phyloP scores from a whole-genome alignment of 2,888 invertebrate genomes.

The Trissolcus brochymenae region DNA sequence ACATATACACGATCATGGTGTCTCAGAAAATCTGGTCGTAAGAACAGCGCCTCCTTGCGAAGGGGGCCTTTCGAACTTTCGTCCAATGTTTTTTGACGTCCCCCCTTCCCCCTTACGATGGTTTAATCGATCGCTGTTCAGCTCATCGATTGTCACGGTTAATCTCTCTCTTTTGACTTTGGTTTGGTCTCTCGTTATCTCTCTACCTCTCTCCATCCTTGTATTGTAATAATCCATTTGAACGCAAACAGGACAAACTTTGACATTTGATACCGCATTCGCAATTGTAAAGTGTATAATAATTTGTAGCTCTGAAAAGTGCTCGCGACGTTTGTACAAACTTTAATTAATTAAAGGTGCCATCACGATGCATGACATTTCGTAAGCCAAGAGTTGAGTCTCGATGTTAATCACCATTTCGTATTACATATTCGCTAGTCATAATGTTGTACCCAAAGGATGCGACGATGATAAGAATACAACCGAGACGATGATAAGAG shows the following conservation, averaged over 20 bases:
- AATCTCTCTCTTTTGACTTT: slow-evolving; percentile 1
- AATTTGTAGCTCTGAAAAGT: slow-evolving; percentile 42
- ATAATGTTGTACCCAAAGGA: slow-evolving; percentile 14
- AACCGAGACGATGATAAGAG: slow-evolving; percentile 9
- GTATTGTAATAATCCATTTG: slow-evolving; percentile 10
- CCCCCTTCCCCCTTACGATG: neutral
- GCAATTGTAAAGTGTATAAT: slow-evolving; percentile 52
- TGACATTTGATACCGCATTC: slow-evolving; percentile 29
- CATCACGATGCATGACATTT: slow-evolving; percentile 28
- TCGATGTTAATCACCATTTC: too few relatives aligned
- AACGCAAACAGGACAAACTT: slow-evolving; percentile 18
- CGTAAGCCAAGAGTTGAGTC: slow-evolving; percentile 2
- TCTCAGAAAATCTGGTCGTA: slow-evolving; percentile 54
- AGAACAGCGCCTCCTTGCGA: slow-evolving; percentile 30
- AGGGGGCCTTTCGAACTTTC: slow-evolving; percentile 26
- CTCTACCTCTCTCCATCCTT: slow-evolving; percentile 13
- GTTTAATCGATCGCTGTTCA: slow-evolving; percentile 8
- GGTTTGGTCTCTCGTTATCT: slow-evolving; percentile 1
- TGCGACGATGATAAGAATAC: slow-evolving; percentile 8
- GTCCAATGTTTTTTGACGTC: slow-evolving; percentile 2
- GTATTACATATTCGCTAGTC: slow-evolving; percentile 39
- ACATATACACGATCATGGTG: slow-evolving; percentile 53
- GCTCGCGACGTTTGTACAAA: slow-evolving; percentile 35
- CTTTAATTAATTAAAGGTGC: slow-evolving; percentile 11
- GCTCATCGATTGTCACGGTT: slow-evolving; percentile 5